phyloP scores from a whole-genome alignment of 2,888 invertebrate genomes.

The Pheosia gnoma region DNA sequence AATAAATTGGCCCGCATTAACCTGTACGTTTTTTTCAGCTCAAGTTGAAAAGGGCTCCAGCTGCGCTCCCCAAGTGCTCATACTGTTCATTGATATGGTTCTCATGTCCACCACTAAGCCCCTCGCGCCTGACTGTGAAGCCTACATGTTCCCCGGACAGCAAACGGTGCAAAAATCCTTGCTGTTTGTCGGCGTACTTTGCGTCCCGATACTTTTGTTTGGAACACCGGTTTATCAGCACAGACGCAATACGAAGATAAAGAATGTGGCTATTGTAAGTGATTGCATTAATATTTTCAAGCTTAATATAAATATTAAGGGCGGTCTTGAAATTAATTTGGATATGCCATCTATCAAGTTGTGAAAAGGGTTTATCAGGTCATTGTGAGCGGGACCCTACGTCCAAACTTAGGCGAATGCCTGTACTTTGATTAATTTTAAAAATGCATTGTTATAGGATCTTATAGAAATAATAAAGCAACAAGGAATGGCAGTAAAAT shows the following conservation, averaged over 20 bases:
- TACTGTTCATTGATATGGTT: slow-evolving; percentile 91
- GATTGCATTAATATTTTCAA: too few relatives aligned
- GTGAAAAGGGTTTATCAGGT: too few relatives aligned
- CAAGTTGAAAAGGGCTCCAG: slow-evolving; percentile 53
- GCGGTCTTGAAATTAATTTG: too few relatives aligned
- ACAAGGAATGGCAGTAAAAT: too few relatives aligned
- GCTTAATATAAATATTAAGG: too few relatives aligned
- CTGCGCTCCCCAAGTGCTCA: slow-evolving; percentile 90
- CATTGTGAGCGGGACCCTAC: too few relatives aligned
- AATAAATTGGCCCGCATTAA: too few relatives aligned
- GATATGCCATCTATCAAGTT: too few relatives aligned
- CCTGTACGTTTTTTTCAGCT: slow-evolving; percentile 32
- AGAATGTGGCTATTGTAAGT: slow-evolving; percentile 35
- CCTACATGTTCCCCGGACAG: slow-evolving; percentile 84
- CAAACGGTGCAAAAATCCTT: slow-evolving; percentile 83
- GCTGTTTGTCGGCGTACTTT: slow-evolving; percentile 83
- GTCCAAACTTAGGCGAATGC: too few relatives aligned
- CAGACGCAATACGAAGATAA: slow-evolving; percentile 40
- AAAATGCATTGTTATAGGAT: too few relatives aligned
- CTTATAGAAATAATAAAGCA: too few relatives aligned
- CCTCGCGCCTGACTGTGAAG: slow-evolving; percentile 66
- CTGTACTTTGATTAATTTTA: too few relatives aligned
- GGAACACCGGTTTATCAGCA: slow-evolving; percentile 87
- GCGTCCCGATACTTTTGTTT: slow-evolving; percentile 89
- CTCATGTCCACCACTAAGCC: slow-evolving; percentile 69